Base-by-base conservation (phyloP, 1,140 invertebrate genomes). In the Ganaspis sp. region DNA sequence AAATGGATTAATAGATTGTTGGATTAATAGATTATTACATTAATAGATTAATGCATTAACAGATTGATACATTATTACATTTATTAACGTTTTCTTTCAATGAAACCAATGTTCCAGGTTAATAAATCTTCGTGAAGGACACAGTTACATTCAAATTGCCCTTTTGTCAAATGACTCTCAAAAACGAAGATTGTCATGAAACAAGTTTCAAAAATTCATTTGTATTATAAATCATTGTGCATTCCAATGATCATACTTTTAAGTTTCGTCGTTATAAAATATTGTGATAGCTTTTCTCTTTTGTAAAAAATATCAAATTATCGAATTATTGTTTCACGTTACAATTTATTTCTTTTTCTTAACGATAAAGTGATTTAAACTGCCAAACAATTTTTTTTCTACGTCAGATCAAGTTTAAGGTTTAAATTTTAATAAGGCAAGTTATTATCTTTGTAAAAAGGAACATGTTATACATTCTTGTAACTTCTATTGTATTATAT, bases 71-170 rank as follows among this genome's bases (percentile, higher is more conserved):
- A n/a, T n/a, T n/a, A n/a, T n/a, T n/a, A n/a, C n/a, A n/a, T 73
- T 29, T 54, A 70, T 37, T 73, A 49, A 54, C 37, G 17, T 19
- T n/a, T 69, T 29, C 17, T 42, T 58, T 74, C 40, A 9, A 53
- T 17, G 38, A 49, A 72, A 54, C n/a, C 9, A 45, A 34, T 76
- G 72, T 87, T 86, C 70, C 78, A 90, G 89, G 82, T 78, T 87
- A 11, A 87, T 90, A 26, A 89, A 90, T 77, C 77, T 90, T 77
- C 81, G 87, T 42, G 86, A 88, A 69, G 89, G 89, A 37, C 84
- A 87, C 75, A 90, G 89, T 79, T 86, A 87, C 42, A 45, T 90
- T 69, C 88, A 90, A 83, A 80, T 90, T 17, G 81, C 85, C 42
- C 81, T 89, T 26, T 70, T 89, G n/a, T 85, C 86, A 6, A 83